Conservation (phyloP, 1,140 invertebrate species). For the Aphis craccivora region DNA sequence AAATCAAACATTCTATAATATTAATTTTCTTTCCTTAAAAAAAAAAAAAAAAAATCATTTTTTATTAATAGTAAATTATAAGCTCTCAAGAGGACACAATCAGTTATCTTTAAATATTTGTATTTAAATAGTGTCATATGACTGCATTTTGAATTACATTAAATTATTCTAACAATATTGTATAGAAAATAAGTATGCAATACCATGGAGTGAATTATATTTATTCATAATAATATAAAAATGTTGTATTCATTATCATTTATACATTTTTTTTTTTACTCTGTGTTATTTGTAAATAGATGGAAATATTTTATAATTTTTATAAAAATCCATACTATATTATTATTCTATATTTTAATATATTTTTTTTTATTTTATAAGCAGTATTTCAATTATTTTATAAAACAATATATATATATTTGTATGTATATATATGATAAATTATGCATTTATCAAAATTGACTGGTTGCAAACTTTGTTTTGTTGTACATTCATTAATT, state of each 20-base stretch:
- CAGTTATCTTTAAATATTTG: not conserved
- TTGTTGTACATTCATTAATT: not conserved
- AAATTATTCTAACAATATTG: not conserved
- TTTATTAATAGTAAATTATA: not conserved
- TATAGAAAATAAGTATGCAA: conserved; percentile 5
- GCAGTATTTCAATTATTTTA: conserved; percentile 23
- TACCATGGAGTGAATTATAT: not conserved
- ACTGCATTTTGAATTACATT: not conserved
- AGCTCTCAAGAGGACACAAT: conserved; percentile 10
- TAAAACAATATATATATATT: not conserved
- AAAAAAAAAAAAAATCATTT: not conserved
- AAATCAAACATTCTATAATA: conserved; percentile 30
- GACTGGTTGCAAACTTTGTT: not conserved
- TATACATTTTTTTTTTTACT: not conserved
- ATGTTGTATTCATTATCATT: not conserved
- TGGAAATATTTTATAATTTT: conserved; percentile 15
- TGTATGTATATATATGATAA: not conserved
- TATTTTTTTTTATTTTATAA: not conserved
- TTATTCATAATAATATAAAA: not conserved
- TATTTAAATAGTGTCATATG: conserved; percentile 9
- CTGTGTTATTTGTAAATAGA: not conserved
- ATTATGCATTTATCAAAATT: conserved; percentile 30
- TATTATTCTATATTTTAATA: not conserved
- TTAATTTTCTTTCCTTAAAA: not conserved
- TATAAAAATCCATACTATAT: not conserved